Evolutionary conservation across 2,888 invertebrate genomes (phyloP), one percentile per base, ranked within the genome.

Genomic region (Phyllotreta striolata): DNA sequence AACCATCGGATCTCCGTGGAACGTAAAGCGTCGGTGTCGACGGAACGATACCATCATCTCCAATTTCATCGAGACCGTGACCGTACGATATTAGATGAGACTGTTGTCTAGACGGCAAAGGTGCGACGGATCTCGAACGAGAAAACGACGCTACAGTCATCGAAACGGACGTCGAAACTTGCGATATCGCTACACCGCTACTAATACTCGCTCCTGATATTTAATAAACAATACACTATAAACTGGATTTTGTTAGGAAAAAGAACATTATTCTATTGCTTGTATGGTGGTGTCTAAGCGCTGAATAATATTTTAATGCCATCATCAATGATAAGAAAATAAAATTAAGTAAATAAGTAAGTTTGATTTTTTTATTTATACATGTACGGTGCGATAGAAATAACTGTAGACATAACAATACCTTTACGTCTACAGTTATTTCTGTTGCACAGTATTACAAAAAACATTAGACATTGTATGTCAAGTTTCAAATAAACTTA

Each of bases 11-110:
- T 66, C 94, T 85, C 64, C 92, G 84, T 3, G 94, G 93, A 47
- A 92, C 90, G 77, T 91, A 92, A 34, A 95, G 83, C 3, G 95
- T 93, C 12, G 96, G 94, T 8, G 95, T 95, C 63, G 94, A 92
- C 10, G 96, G 95, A 38, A 96, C 95, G 71, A 95, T 95, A 72
- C 82, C 79, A 71, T 91, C 91, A 76, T 90, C 91, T 9, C 87
- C 87, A 8, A 87, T 87, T 71, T 90, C 90, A 77, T 88, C 89
- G 65, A 85, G 85, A 38, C 85, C 84, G 84, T 84, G 44, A 84
- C 83, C 46, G 24, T 55, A 54, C 3, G 40, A 35, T 13, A 43
- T 4, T 14, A 40, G 14, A 40, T 47, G 34, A 52, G 56, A 70
- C 65, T 84, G 85, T 10, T 64, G 84, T 40, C 85, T 79, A 35